Evolutionary conservation across 2,888 invertebrate genomes (phyloP), one percentile per base, ranked within the genome.

Genomic region (Archaeoteleia sp.): DNA sequence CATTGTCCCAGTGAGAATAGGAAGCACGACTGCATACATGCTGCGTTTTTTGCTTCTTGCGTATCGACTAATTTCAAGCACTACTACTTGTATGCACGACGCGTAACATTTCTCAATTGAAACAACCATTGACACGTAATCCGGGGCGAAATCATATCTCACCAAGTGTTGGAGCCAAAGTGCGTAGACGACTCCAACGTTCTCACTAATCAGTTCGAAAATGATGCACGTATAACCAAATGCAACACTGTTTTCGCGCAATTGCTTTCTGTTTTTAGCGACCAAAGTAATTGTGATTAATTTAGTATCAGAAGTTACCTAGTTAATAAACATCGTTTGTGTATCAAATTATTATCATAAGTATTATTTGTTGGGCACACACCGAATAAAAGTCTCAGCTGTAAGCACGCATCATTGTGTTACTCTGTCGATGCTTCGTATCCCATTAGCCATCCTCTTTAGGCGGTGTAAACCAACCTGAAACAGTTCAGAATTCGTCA

Each of bases 381-480:
- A 82, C 80, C 82, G 80, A 84, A 81, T 81, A 77, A 83, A 82
- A 83, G 83, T 84, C 82, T 83, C 79, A 82, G 78, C 80, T 80
- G 77, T 82, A 82, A 83, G 80, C 83, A 81, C 82, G 78, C 77
- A 74, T 81, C 78, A 76, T 79, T 75, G 74, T 74, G 72, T 76
- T 74, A 71, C 62, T 76, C 51, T 69, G 71, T 67, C 32, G 39
- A 70, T 23, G 29, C 67, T n/a, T n/a, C 61, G 49, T 74, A 39
- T 46, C 73, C 77, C 72, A 84, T 93, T 94, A 95, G 89, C 95
- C 95, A 87, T 95, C 95, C 88, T 94, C 95, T 86, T 95, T 95
- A 20, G 95, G 95, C 53, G 95, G 95, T 80, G 95, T 95, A 86
- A 94, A 95, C 95, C 95, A 95, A 76, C 95, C 95, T 95, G 87